These are phyloP conservation scores for Stigmatopora nigra DNA, from an alignment of 2,113 vertebrate species.

Conservation along the genomic window DNA sequence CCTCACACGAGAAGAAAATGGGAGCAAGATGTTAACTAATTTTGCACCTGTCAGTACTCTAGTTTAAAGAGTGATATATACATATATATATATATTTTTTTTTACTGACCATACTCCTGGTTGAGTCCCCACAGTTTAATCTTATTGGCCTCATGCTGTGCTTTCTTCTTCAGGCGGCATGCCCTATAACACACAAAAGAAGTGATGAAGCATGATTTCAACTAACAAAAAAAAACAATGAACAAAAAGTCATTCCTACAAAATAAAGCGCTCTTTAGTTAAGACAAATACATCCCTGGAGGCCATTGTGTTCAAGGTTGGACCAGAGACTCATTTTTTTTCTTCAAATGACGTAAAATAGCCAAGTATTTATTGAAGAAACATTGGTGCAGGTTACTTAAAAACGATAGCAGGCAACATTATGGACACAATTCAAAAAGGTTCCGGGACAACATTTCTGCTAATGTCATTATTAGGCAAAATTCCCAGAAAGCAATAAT, in stretches of 20 bases:
- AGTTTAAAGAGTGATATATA: no score
- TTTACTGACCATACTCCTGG: constrained; percentile 69
- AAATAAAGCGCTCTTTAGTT: no score
- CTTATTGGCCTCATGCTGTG: constrained; percentile 75
- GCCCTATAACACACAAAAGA: constrained; percentile 48
- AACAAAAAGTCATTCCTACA: background rate
- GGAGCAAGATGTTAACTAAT: background rate
- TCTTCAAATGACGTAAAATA: no score
- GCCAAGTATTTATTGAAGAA: no score
- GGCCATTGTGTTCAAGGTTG: no score
- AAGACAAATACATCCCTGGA: no score
- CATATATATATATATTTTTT: no score
- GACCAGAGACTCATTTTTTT: no score
- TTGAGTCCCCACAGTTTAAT: constrained; percentile 74
- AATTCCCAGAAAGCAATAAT: constrained; percentile 28
- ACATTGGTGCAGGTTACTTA: background rate
- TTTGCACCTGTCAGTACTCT: background rate
- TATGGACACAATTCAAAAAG: background rate
- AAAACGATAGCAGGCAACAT: no score
- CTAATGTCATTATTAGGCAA: background rate
- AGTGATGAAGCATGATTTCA: background rate
- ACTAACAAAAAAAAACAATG: background rate
- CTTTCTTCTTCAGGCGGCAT: constrained; percentile 73
- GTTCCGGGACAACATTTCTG: background rate
- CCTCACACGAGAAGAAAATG: background rate